phyloP scores from a whole-genome alignment of 2,113 vertebrate species.

The Syngnathus typhle region DNA sequence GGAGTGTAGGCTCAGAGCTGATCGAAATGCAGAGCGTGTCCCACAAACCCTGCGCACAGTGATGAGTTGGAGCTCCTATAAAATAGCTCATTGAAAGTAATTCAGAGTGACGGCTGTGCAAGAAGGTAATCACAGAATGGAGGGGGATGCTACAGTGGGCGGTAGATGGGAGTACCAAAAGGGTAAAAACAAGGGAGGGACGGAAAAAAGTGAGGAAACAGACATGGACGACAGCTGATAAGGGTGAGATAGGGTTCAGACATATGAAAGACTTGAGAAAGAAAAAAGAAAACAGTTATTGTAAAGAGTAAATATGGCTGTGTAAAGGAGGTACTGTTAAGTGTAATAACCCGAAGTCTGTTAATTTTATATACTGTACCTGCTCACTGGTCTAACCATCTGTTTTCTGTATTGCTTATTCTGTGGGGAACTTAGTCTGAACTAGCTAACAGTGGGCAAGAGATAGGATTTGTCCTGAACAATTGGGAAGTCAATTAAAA shows the following conservation, averaged over 20 bases:
- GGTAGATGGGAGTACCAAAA: constrained; percentile 53
- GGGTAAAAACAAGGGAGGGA: constrained; percentile 45
- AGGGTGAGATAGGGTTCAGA: constrained; percentile 38
- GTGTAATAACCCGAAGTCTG: too few species aligned
- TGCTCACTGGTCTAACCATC: too few species aligned
- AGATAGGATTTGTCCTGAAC: too few species aligned
- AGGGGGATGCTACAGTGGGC: constrained; percentile 33
- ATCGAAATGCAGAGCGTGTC: constrained; percentile 83
- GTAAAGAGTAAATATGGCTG: constrained; percentile 14
- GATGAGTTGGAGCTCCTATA: constrained; percentile 90
- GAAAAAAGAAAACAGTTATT: constrained; percentile 23
- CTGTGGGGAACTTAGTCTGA: too few species aligned
- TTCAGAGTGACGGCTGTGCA: constrained; percentile 88
- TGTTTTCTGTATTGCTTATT: too few species aligned
- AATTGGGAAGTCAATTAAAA: too few species aligned
- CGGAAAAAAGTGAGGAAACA: constrained; percentile 28
- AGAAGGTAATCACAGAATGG: constrained; percentile 62
- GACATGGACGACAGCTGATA: constrained; percentile 36
- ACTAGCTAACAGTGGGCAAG: too few species aligned
- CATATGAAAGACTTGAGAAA: constrained; percentile 40
- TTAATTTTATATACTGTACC: background rate
- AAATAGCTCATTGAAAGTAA: constrained; percentile 93
- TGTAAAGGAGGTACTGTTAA: background rate
- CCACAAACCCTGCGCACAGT: constrained; percentile 76
- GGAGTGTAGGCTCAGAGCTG: constrained; percentile 78